Evolutionary conservation across 1,140 invertebrate species (phyloP), one percentile per base, ranked within the genome.

Genomic region (Drosophila grimshawi): DNA sequence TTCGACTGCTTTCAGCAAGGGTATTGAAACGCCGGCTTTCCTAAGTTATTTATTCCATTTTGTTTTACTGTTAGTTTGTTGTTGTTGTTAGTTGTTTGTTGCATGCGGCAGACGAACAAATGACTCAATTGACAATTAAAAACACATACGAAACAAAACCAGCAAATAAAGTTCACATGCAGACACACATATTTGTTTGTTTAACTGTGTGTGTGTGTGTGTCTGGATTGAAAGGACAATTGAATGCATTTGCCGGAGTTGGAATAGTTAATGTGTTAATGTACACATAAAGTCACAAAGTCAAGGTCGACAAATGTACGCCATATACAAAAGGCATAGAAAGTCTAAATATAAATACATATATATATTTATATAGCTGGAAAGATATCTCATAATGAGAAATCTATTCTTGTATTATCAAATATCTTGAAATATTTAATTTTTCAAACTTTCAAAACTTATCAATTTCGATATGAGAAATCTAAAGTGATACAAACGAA

Each of bases 91-190:
- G 3, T 68, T 41, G 43, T 51, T 46, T 71, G 61, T 80, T 77
- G 81, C 81, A 85, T 70, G 81, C 81, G 71, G 59, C 64, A 77
- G 57, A 70, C 52, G 68, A 41, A 57, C 49, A 60, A 61, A 56
- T 82, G 71, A 82, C 67, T 46, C 53, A 60, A 61, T 60, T 79
- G 76, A 89, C 76, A 86, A 82, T 88, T 79, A 88, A 73, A 41
- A 82, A 65, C 64, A 68, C 75, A 78, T 73, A 73, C 59, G 63
- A 70, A 63, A 74, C 46, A 19, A 19, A 19, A 19, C 19, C 1
- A 19, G 19, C 49, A 80, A 63, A 37, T 78, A 45, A 56, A 80
- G 19, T 19, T 19, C 19, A 19, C 19, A 66, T 55, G 51, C 37
- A 76, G 33, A 59, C 39, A 60, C 51, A 37, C 8, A 64, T 41